A percentile compares a stretch with the other conserved stretches of the same genome.
phyloP scores from a whole-genome alignment of 1,140 invertebrate genomes.

The Eupristina koningsbergeri region DNA sequence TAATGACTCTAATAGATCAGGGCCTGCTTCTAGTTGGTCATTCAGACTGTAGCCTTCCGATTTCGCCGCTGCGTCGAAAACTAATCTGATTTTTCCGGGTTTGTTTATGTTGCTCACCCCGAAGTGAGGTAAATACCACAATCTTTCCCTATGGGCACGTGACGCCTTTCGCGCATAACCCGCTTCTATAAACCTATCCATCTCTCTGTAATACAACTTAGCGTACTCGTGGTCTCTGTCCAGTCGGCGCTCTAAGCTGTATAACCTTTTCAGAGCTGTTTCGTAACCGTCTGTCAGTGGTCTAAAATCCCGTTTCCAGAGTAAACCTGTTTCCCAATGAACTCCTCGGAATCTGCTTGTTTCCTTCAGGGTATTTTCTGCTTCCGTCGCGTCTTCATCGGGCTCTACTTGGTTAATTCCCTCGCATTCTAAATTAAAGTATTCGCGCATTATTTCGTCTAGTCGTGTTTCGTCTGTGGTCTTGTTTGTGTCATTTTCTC shows the following conservation, averaged over 20 bases:
- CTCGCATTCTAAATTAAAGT: no score
- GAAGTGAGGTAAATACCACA: background rate
- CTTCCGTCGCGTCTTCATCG: no score
- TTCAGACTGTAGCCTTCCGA: background rate
- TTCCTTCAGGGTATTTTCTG: background rate
- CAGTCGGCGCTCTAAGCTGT: conserved; percentile 45
- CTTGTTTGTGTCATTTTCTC: no score
- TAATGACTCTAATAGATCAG: background rate
- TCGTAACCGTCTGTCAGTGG: background rate
- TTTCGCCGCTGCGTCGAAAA: conserved; percentile 28
- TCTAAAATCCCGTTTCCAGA: conserved; percentile 47
- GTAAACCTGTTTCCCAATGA: conserved; percentile 51
- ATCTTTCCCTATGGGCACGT: no score
- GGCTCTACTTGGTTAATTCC: no score
- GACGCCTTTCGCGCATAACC: conserved; percentile 45
- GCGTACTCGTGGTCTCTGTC: conserved; percentile 31
- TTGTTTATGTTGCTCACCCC: background rate
- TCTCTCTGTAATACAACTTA: conserved; percentile 41
- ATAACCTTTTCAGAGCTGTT: conserved; percentile 26
- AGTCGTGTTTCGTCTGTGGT: no score
- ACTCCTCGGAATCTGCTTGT: no score
- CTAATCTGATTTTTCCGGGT: background rate
- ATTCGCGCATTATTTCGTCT: no score
- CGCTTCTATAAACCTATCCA: conserved; percentile 45
- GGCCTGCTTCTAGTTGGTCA: no score